Conservation (phyloP, 2,888 invertebrate species). For the Pterostichus madidus region DNA sequence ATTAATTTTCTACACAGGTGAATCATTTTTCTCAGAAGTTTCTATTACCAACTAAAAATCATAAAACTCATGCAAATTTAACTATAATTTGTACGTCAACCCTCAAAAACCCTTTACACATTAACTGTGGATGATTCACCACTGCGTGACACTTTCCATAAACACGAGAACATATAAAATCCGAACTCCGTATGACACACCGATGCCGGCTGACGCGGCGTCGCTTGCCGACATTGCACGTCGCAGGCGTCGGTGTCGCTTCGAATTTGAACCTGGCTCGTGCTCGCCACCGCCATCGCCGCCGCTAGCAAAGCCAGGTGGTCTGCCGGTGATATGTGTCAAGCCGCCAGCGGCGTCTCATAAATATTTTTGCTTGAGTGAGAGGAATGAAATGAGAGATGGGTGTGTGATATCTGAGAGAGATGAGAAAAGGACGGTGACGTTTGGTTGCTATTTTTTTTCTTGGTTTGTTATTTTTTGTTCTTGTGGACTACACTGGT, state of each 20-base stretch:
- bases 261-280: neutral
- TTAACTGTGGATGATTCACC: conserved; percentile 18
- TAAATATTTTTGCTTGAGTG: neutral
- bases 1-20: neutral
- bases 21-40: neutral
- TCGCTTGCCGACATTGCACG: neutral
- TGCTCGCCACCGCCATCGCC: neutral
- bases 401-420: neutral
- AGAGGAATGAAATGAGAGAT: neutral
- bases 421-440: neutral
- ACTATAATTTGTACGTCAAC: neutral
- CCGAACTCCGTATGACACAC: neutral
- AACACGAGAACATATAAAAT: conserved; percentile 13
- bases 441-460: no score
- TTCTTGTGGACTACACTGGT: no score
- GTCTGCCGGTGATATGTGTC: conserved; percentile 2
- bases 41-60: neutral
- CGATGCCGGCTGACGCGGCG: neutral
- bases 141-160: conserved; percentile 32
- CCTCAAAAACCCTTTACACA: conserved; percentile 38
- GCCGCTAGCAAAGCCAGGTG: conserved; percentile 7
- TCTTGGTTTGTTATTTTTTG: no score
- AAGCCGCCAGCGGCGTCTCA: neutral
- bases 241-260: neutral
- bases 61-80: neutral